These are phyloP conservation scores for Formica exsecta DNA, from an alignment of 1,140 invertebrate species.

Conservation along the genomic window DNA sequence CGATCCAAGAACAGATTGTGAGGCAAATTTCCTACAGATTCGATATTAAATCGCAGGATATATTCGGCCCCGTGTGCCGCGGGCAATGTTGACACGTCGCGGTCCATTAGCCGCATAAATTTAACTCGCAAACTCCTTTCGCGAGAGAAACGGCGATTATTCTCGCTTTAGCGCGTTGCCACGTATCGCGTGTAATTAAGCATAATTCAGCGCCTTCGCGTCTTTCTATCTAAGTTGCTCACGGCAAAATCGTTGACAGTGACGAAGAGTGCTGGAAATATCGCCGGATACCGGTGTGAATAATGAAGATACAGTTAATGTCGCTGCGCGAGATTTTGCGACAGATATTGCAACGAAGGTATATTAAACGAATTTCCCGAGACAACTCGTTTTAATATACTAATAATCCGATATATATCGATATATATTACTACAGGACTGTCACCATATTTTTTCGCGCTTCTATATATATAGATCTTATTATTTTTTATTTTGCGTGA, in stretches of 20 bases:
- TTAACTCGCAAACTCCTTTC: constrained; percentile 46
- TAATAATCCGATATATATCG: background rate
- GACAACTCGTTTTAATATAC: background rate
- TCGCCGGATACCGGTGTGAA: background rate
- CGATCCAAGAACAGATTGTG: constrained; percentile 78
- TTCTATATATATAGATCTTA: background rate
- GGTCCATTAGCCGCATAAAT: constrained; percentile 36
- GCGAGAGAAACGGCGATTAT: constrained; percentile 25
- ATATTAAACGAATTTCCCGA: background rate
- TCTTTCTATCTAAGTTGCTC: constrained; percentile 1
- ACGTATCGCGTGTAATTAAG: constrained; percentile 44
- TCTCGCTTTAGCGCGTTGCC: constrained; percentile 47
- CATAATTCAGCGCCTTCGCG: constrained; percentile 38
- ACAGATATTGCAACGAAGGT: background rate
- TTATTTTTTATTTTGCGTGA: background rate
- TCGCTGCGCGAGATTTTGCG: constrained; percentile 1
- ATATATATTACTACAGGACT: background rate
- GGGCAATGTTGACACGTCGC: constrained; percentile 49
- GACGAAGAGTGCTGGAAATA: constrained; percentile 44
- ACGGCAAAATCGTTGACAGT: constrained; percentile 23
- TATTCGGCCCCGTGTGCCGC: constrained; percentile 49
- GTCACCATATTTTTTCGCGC: background rate
- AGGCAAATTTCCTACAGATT: constrained; percentile 80
- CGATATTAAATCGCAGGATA: constrained; percentile 78
- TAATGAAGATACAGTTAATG: constrained; percentile 13